Evolutionary conservation across 1,140 invertebrate species (phyloP).

Genomic region (Solen grandis): DNA sequence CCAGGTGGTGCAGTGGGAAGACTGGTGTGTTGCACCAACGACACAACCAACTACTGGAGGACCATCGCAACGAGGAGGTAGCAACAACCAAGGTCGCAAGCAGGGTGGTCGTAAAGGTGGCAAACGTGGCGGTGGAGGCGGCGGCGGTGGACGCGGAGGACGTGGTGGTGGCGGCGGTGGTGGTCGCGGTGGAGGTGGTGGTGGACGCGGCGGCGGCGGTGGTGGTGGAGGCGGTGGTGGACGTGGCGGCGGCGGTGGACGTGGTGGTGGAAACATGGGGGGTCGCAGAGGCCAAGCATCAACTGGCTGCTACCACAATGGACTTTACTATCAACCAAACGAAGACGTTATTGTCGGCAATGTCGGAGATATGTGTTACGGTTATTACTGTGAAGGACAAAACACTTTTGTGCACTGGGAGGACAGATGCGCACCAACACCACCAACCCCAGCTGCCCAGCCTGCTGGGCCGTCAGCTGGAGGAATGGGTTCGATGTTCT

Average conservation of each 20-base stretch:
- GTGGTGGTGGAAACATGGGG: background rate
- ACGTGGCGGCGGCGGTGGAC: background rate
- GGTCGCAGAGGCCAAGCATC: background rate
- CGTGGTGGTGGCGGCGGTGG: background rate
- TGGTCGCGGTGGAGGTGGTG: background rate
- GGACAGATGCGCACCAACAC: background rate
- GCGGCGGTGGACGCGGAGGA: background rate
- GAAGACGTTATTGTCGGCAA: conserved; percentile 1
- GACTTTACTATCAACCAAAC: background rate
- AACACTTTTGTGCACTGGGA: background rate
- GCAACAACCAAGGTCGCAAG: background rate
- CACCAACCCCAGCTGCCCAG: background rate
- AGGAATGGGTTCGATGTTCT: too few species aligned
- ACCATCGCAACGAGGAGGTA: background rate
- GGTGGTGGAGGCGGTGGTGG: background rate
- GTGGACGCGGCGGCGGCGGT: background rate
- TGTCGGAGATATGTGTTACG: conserved; percentile 5
- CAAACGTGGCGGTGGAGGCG: background rate
- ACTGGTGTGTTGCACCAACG: conserved; percentile 41
- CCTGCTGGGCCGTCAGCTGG: background rate
- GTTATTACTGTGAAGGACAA: background rate
- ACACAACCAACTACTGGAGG: background rate
- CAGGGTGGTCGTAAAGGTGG: background rate
- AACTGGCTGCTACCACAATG: background rate
- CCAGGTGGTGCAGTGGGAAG: conserved; percentile 50